Evolutionary conservation across 37 sponge, comb jelly and placozoan genomes (phyloP).

Genomic region (Axinella damicornis): DNA sequence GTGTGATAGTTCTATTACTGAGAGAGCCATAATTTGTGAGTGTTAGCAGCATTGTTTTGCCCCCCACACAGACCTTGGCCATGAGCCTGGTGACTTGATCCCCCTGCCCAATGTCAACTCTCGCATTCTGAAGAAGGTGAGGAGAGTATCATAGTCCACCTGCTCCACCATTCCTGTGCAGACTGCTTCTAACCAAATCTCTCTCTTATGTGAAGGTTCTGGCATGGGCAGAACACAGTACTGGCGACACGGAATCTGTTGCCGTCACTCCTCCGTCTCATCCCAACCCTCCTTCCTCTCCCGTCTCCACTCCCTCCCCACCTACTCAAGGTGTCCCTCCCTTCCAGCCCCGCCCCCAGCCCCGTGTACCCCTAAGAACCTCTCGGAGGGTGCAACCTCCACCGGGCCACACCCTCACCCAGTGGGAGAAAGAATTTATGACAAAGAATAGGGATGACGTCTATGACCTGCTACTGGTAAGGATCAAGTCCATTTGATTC

Average conservation of each 20-base stretch:
- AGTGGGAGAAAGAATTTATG: slow-evolving; percentile 68
- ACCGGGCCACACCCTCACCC: slow-evolving; percentile 44
- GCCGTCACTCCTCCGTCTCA: not conserved
- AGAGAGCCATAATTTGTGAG: not conserved
- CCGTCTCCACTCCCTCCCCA: not conserved
- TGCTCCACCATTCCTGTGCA: too few relatives aligned
- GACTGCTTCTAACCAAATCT: too few relatives aligned
- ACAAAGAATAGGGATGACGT: slow-evolving; percentile 54
- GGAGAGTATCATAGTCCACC: not conserved
- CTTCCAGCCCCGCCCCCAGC: slow-evolving; percentile 52
- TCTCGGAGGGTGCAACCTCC: slow-evolving; percentile 5
- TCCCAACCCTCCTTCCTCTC: not conserved
- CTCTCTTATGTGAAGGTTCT: slow-evolving; percentile 18
- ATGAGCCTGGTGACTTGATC: slow-evolving; percentile 50
- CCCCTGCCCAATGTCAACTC: slow-evolving; percentile 72
- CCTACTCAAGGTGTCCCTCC: slow-evolving; percentile 15
- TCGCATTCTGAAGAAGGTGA: slow-evolving; percentile 50
- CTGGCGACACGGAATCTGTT: not conserved
- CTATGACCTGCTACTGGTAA: slow-evolving; percentile 64
- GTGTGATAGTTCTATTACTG: too few relatives aligned
- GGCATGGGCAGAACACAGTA: slow-evolving; percentile 54
- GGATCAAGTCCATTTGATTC: not conserved
- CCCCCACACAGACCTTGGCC: slow-evolving; percentile 40
- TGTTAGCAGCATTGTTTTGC: not conserved
- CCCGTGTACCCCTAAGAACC: slow-evolving; percentile 53